Conservation (phyloP, 2,888 invertebrate species). For the Notodonta ziczac region DNA sequence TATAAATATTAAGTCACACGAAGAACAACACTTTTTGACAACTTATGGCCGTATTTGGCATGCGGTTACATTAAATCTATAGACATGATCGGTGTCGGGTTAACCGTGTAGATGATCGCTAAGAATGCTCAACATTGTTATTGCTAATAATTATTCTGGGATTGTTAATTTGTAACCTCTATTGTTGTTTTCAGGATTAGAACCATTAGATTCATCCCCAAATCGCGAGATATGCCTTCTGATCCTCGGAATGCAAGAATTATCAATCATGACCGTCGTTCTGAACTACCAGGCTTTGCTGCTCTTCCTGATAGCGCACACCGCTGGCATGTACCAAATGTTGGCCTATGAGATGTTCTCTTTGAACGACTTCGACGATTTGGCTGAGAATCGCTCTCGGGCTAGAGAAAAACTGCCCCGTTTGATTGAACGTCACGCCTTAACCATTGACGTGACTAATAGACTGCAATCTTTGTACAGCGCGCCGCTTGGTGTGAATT, state of each 20-base stretch:
- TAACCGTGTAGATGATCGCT: too few relatives aligned
- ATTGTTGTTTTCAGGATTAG: constrained; percentile 54
- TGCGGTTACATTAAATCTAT: too few relatives aligned
- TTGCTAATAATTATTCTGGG: too few relatives aligned
- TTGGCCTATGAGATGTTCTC: constrained; percentile 59
- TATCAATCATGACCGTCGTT: constrained; percentile 49
- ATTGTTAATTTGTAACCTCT: too few relatives aligned
- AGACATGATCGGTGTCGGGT: too few relatives aligned
- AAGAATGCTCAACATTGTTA: too few relatives aligned
- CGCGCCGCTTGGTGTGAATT: constrained; percentile 67
- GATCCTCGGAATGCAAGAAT: constrained; percentile 54
- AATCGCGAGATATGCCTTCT: constrained; percentile 58
- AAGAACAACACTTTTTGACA: too few relatives aligned
- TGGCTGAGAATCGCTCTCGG: constrained; percentile 30
- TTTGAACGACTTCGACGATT: constrained; percentile 43
- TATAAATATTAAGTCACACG: too few relatives aligned
- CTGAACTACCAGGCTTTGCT: constrained; percentile 66
- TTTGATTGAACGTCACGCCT: constrained; percentile 55
- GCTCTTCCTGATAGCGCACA: constrained; percentile 65
- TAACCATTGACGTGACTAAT: constrained; percentile 51
- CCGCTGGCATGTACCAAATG: constrained; percentile 62
- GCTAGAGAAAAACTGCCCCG: constrained; percentile 49
- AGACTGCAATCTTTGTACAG: constrained; percentile 63
- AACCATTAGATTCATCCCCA: constrained; percentile 54
- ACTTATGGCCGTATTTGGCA: too few relatives aligned